phyloP scores from a whole-genome alignment of 2,888 invertebrate species.

The Heliconius aoede region DNA sequence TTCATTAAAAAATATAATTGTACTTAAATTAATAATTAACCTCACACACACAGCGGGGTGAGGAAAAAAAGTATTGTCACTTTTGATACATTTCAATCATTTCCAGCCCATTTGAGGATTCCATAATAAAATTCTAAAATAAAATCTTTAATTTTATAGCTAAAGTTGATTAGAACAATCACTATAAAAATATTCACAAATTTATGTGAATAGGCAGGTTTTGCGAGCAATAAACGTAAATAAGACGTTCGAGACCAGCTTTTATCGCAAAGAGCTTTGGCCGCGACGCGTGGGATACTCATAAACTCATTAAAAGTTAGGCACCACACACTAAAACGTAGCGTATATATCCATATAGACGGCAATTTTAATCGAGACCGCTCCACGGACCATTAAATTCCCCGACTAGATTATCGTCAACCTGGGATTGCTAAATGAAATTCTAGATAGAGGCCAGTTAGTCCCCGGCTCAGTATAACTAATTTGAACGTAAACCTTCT shows the following conservation, averaged over 20 bases:
- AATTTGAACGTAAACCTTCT: conserved; percentile 36
- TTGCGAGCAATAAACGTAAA: conserved; percentile 56
- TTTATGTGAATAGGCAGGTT: conserved; percentile 25
- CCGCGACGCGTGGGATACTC: conserved; percentile 58
- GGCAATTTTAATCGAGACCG: conserved; percentile 79
- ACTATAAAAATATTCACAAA: neutral
- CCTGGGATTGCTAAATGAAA: conserved; percentile 77
- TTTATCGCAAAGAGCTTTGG: conserved; percentile 54
- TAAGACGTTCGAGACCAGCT: conserved; percentile 59
- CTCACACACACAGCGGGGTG: too few relatives aligned
- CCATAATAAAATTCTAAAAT: too few relatives aligned
- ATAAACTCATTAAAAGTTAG: conserved; percentile 81
- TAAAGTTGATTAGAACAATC: neutral
- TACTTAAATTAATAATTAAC: too few relatives aligned
- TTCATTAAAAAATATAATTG: too few relatives aligned
- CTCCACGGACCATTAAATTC: conserved; percentile 77
- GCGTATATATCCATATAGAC: conserved; percentile 73
- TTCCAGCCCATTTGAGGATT: too few relatives aligned
- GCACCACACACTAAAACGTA: conserved; percentile 71
- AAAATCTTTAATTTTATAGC: neutral
- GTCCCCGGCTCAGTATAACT: conserved; percentile 32
- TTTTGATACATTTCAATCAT: too few relatives aligned
- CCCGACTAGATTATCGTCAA: conserved; percentile 75
- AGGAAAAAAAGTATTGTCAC: too few relatives aligned
- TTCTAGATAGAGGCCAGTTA: conserved; percentile 62